Percentiles rank a stretch among this genome's conserved stretches.
These are phyloP conservation scores for Apamea epomidion DNA, from an alignment of 2,888 invertebrate species.

Conservation along the genomic window DNA sequence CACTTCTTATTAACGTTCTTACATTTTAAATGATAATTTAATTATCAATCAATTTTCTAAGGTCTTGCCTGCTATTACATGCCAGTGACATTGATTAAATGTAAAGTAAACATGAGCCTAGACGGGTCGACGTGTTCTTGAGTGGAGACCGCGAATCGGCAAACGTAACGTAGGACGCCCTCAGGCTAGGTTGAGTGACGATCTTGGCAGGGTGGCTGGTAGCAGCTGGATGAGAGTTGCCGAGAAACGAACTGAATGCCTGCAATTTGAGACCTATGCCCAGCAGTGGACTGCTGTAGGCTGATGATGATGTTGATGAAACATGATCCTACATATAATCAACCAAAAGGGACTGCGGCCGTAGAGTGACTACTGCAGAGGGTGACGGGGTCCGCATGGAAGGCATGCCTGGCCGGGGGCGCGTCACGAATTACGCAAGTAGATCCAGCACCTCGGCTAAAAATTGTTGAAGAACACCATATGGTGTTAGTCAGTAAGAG, in stretches of 20 bases:
- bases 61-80: constrained; percentile 4
- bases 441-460: background rate
- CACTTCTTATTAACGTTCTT: constrained; percentile 10
- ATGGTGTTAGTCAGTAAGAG: background rate
- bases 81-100: constrained; percentile 7
- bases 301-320: no score
- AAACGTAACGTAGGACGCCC: background rate
- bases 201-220: background rate
- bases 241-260: no score
- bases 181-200: background rate
- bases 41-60: constrained; percentile 33
- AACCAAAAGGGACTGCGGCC: background rate
- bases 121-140: background rate
- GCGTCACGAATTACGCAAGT: background rate
- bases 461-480: background rate
- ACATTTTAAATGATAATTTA: background rate
- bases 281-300: background rate
- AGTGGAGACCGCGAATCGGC: background rate
- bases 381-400: background rate
- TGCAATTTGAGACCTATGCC: no score
- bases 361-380: background rate
- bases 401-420: background rate
- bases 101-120: background rate
- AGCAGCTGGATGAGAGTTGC: background rate
- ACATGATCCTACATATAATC: background rate